Evolutionary conservation across 2,113 vertebrate species (phyloP), one percentile per base, ranked within the genome.

Genomic region (Girardinichthys multiradiatus): DNA sequence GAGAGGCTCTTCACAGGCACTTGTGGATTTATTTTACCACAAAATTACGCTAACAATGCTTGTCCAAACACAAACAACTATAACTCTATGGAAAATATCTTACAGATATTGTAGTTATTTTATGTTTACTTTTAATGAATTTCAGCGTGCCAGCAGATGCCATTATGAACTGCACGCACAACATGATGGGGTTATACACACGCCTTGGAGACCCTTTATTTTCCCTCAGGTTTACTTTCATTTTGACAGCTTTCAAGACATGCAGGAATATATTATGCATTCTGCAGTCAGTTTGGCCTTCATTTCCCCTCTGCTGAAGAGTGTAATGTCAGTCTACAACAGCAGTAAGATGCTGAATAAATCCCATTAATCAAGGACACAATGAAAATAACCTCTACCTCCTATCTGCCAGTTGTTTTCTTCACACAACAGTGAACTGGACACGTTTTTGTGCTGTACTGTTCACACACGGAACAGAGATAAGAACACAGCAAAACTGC

Each of bases 311-410:
- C 72, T 74, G 78, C 58, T 64, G 62, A 28, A 59, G 54, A 79
- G n/a, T 21, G 57, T 70, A 57, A 58, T 71, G 77, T 76, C 30
- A 57, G 57, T 64, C 78, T 70, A 68, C 70, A 39, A 57, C 82
- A 77, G 80, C 79, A 85, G 64, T 45, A 76, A 79, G 82, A 79
- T 73, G 73, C 26, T 42, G 59, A 57, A 58, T 54, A 64, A 84
- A 84, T 83, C 67, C 70, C 64, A 72, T 76, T 72, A 81, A 76
- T 78, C 85, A 91, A 89, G 87, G 87, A 81, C 87, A 85, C 82
- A 74, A 70, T 65, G 73, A 58, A 69, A 72, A 72, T 65, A 70
- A 69, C 82, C 64, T 45, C 70, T 70, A 63, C 80, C 42, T 81
- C 74, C 80, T 70, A 72, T 83, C 79, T 81, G 72, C 79, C 65